These are phyloP conservation scores for Brachionus angularis DNA, from an alignment of 1,140 invertebrate genomes.

Conservation along the genomic window DNA sequence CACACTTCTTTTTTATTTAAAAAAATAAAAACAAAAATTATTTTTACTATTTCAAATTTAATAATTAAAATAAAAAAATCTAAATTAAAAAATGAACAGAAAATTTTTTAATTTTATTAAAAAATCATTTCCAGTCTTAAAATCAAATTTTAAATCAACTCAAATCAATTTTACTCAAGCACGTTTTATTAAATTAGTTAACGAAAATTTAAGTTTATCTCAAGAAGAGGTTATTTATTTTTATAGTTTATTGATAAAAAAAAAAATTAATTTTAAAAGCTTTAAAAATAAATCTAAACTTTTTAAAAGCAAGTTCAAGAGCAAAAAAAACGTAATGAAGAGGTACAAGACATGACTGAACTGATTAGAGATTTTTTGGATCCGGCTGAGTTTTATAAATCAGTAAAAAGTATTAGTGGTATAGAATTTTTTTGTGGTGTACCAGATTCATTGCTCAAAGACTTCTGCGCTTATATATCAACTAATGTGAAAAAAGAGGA, in stretches of 20 bases:
- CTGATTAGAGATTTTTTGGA: constrained; percentile 53
- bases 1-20: too few species aligned
- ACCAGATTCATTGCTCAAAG: constrained; percentile 60
- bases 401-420: constrained; percentile 48
- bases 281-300: not conserved
- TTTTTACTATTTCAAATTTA: too few species aligned
- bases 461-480: constrained; percentile 60
- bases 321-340: constrained; percentile 48
- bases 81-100: too few species aligned
- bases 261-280: not conserved
- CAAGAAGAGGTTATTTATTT: constrained; percentile 8
- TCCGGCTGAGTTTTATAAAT: constrained; percentile 50
- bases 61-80: too few species aligned
- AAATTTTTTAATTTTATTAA: too few species aligned
- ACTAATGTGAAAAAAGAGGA: constrained; percentile 49
- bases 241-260: too few species aligned
- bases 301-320: constrained; percentile 19
- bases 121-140: too few species aligned
- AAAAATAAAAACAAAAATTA: too few species aligned
- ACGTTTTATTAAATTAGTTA: too few species aligned
- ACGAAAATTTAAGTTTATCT: too few species aligned
- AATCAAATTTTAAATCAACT: too few species aligned
- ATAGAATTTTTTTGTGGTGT: constrained; percentile 60
- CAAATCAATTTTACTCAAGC: too few species aligned
- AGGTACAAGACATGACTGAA: constrained; percentile 50